Percentiles rank a stretch among this genome's conserved stretches.
Conservation (phyloP, 2,113 vertebrate genomes). For the Platichthys flesus region DNA sequence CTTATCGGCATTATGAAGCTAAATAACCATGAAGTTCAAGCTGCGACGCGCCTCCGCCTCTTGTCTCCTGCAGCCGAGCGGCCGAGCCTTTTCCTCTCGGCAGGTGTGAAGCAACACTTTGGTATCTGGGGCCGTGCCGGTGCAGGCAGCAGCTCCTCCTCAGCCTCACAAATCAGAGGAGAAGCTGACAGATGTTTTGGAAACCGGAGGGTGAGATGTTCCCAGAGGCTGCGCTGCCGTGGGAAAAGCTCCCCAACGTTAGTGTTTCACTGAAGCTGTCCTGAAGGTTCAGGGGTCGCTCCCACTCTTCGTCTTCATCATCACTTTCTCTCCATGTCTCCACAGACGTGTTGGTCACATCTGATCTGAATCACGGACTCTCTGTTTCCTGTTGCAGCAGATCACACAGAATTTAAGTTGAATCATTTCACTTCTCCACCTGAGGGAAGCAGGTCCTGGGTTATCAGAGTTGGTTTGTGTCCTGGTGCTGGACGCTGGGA, state of each 20-base stretch:
- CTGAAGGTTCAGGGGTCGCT: background rate
- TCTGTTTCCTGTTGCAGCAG: no score
- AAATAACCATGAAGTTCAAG: conserved; percentile 35
- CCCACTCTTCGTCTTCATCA: no score
- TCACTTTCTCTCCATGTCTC: no score
- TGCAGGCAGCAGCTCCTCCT: background rate
- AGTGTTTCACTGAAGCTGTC: background rate
- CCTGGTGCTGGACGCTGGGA: no score
- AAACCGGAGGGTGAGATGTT: background rate
- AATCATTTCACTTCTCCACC: no score
- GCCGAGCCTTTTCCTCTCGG: conserved; percentile 29
- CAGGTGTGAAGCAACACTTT: conserved; percentile 21
- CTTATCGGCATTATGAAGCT: background rate
- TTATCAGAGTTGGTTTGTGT: no score
- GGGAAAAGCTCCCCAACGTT: background rate
- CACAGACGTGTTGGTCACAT: no score
- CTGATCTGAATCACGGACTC: no score
- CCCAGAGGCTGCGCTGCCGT: background rate
- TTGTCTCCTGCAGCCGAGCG: background rate
- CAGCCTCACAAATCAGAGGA: background rate
- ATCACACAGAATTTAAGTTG: no score
- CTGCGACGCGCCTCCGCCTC: conserved; percentile 34
- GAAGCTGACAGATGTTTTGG: background rate
- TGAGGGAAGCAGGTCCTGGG: no score
- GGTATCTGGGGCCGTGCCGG: conserved; percentile 34